Evolutionary conservation across 2,888 invertebrate species (phyloP), one percentile per base, ranked within the genome.

Genomic region (Drosophila phalerata): DNA sequence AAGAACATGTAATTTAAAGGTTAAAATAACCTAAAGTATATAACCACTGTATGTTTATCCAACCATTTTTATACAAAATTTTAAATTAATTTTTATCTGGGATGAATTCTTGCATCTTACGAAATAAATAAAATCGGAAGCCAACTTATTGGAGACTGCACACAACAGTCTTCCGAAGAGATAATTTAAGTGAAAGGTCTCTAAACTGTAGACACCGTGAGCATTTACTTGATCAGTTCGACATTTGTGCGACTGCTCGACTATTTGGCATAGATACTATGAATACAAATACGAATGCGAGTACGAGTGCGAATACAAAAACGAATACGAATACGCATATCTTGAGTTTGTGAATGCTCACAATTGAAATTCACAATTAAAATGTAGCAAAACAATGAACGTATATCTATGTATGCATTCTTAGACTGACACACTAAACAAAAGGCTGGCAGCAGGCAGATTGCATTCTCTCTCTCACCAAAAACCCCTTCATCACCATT

Each of bases 391-490:
- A 70, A 85, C 85, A 85, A 82, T 85, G 64, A 22, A 52, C 51
- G 61, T 60, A 62, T 48, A 37, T 53, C 51, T 47, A 25, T 57
- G 32, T 49, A 17, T 30, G 73, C 73, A 88, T 85, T 72, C 88
- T 79, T 82, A 84, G 88, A 85, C 64, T 80, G 83, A 75, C 85
- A 88, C 75, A 88, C 85, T 79, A 75, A 88, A 72, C 77, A 82
- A 77, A 77, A 79, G 73, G 57, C 77, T 67, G 64, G 37, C 74
- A 73, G 48, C 57, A 64, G 40, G 28, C 67, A 69, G 55, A 63
- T 56, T 64, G 68, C 58, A 58, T 61, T 64, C 63, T 47, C 52
- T 47, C 52, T 55, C 52, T 43, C 71, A 28, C 40, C 43, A 40
- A 17, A 30, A 40, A 13, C 52, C 43, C 11, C 30, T 13, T 32